These are phyloP conservation scores for Leptinotarsa peninsularis DNA, from an alignment of 2,888 invertebrate species.

Conservation along the genomic window DNA sequence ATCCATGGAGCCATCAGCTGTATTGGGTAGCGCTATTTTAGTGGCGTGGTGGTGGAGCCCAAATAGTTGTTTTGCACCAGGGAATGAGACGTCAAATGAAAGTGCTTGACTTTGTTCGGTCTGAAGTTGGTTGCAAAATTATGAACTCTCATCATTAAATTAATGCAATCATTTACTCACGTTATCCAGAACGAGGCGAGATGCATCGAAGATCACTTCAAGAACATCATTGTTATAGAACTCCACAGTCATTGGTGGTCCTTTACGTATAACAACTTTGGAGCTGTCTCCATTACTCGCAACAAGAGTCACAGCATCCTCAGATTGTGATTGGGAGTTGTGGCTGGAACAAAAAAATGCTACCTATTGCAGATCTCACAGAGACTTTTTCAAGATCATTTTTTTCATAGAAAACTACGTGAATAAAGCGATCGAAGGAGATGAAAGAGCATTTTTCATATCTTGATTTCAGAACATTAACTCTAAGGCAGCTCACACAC, in stretches of 20 bases:
- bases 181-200: constrained; percentile 35
- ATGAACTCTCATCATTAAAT: no score
- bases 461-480: no score
- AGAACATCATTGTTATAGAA: constrained; percentile 31
- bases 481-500: no score
- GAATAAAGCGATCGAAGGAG: no score
- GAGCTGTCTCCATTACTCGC: background rate
- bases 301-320: background rate
- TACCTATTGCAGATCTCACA: background rate
- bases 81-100: constrained; percentile 48
- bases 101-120: constrained; percentile 47
- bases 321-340: background rate
- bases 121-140: constrained; percentile 33
- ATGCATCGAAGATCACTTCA: constrained; percentile 31
- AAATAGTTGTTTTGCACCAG: constrained; percentile 41
- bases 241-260: constrained; percentile 36
- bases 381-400: no score
- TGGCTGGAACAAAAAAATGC: background rate
- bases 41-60: constrained; percentile 94
- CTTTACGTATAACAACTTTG: constrained; percentile 31
- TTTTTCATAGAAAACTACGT: no score
- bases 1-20: constrained; percentile 75
- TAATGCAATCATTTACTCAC: constrained; percentile 24
- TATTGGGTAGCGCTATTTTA: constrained; percentile 82
- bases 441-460: no score